These are phyloP conservation scores for Archaeoteleia sp. DNA, from an alignment of 2,888 invertebrate genomes.

Conservation along the genomic window DNA sequence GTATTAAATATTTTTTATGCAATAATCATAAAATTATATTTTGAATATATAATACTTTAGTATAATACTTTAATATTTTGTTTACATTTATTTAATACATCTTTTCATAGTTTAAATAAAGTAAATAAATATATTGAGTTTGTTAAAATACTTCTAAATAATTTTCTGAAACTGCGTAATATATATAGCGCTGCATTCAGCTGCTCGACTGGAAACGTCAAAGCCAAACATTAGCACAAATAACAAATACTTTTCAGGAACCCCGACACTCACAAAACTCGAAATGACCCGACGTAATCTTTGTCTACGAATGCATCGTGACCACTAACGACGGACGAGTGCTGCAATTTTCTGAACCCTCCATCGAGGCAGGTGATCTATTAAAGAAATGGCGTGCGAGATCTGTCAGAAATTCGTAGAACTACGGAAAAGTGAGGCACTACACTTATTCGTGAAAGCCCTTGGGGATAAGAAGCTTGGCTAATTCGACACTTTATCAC, in stretches of 20 bases:
- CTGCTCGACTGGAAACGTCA: background rate
- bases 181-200: too few species aligned
- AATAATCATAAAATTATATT: too few species aligned
- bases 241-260: conserved; percentile 9
- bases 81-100: too few species aligned
- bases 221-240: conserved; percentile 11
- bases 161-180: too few species aligned
- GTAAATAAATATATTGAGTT: too few species aligned
- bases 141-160: too few species aligned
- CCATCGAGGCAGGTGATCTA: conserved; percentile 41
- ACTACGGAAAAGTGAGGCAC: conserved; percentile 33
- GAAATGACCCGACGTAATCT: conserved; percentile 31
- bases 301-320: conserved; percentile 28
- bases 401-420: conserved; percentile 39
- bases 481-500: conserved; percentile 44
- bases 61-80: too few species aligned
- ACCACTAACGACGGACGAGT: conserved; percentile 38
- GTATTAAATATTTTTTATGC: too few species aligned
- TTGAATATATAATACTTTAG: too few species aligned
- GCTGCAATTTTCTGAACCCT: conserved; percentile 33
- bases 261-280: conserved; percentile 14
- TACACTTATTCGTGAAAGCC: conserved; percentile 12
- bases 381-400: conserved; percentile 39
- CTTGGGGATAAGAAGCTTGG: conserved; percentile 25
- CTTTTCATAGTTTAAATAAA: too few species aligned